phyloP scores from a whole-genome alignment of 2,113 vertebrate genomes.

The Gadus chalcogrammus region DNA sequence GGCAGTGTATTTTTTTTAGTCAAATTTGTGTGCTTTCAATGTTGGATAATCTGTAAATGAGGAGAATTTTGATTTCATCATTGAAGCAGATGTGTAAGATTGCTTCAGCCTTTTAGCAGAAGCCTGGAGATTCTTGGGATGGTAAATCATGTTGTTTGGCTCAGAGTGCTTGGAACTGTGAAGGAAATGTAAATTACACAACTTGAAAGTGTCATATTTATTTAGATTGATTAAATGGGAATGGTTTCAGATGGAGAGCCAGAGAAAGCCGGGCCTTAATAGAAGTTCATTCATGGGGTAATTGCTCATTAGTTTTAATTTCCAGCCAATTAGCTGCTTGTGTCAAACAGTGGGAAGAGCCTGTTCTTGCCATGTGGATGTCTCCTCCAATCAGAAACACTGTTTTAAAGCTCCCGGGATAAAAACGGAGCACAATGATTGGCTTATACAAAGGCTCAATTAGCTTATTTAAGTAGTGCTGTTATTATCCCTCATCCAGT shows the following conservation, averaged over 20 bases:
- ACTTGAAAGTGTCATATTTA: constrained; percentile 33
- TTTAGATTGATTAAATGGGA: constrained; percentile 53
- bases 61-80: too few relatives aligned
- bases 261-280: constrained; percentile 52
- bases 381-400: constrained; percentile 50
- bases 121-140: constrained; percentile 34
- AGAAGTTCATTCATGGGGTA: constrained; percentile 56
- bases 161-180: not conserved
- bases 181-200: constrained; percentile 36
- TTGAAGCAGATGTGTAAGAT: constrained; percentile 6
- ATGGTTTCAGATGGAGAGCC: constrained; percentile 38
- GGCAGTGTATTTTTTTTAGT: not conserved
- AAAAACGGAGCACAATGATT: constrained; percentile 32
- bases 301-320: constrained; percentile 69
- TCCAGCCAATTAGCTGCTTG: constrained; percentile 54
- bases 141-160: constrained; percentile 24
- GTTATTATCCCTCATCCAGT: constrained; percentile 24
- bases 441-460: constrained; percentile 40
- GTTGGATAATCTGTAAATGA: too few relatives aligned
- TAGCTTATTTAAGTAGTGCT: constrained; percentile 26
- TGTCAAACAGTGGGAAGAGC: constrained; percentile 50
- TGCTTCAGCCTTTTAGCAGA: constrained; percentile 25
- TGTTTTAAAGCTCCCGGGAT: constrained; percentile 37
- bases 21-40: constrained; percentile 22
- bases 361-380: constrained; percentile 37